Conservation (phyloP, 2,113 vertebrate species). For the Apaloderma vittatum region DNA sequence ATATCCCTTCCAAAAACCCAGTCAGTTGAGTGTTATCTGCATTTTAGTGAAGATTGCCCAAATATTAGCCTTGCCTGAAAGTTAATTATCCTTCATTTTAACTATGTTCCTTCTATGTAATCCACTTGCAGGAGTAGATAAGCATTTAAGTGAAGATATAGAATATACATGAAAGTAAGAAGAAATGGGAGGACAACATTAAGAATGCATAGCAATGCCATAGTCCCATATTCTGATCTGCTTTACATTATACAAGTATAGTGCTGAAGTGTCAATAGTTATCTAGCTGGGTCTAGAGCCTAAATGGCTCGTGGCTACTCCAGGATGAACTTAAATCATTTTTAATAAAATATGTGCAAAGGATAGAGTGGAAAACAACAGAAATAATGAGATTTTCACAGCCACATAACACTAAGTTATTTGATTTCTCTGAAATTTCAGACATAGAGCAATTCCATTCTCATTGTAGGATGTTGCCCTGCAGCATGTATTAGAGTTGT, state of each 20-base stretch:
- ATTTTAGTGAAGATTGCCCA: conserved; percentile 4
- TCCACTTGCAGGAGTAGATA: background rate
- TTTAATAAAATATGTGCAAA: conserved; percentile 63
- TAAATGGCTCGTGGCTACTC: background rate
- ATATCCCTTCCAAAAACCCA: background rate
- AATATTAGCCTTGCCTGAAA: background rate
- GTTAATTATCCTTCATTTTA: background rate
- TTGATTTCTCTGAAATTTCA: conserved; percentile 76
- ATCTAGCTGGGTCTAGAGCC: background rate
- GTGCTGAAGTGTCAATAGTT: background rate
- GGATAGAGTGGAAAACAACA: conserved; percentile 39
- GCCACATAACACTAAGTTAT: conserved; percentile 50
- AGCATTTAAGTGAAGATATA: background rate
- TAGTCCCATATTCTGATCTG: background rate
- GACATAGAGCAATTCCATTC: conserved; percentile 51
- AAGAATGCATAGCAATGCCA: background rate
- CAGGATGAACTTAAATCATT: conserved; percentile 26
- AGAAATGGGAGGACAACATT: background rate
- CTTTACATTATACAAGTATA: background rate
- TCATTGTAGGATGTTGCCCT: conserved; percentile 56
- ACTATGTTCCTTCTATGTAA: background rate
- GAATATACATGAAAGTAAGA: background rate
- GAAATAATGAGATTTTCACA: conserved; percentile 66
- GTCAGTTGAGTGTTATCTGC: background rate
- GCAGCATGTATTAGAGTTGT: conserved; percentile 64